Conservation (phyloP, 2,113 vertebrate species). For the Fregata magnificens region DNA sequence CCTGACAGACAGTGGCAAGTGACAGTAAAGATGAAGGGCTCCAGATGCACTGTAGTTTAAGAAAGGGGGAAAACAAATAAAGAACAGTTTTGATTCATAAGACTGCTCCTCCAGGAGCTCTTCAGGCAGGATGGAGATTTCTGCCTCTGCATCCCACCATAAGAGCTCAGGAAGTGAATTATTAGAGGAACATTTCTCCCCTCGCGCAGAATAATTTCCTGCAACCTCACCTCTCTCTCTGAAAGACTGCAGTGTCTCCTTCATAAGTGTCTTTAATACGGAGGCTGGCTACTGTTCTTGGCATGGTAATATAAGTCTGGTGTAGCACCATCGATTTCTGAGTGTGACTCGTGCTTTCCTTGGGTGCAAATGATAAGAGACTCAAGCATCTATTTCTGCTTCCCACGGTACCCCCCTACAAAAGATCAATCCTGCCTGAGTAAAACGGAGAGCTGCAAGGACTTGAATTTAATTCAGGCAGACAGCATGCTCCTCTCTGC, state of each 20-base stretch:
- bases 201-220: not conserved
- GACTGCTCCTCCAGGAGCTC: not conserved
- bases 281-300: not conserved
- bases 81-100: not conserved
- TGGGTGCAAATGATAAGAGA: not conserved
- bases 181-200: not conserved
- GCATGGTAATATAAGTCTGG: not conserved
- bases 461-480: not conserved
- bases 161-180: not conserved
- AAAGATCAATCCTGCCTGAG: not conserved
- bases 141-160: not conserved
- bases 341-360: not conserved
- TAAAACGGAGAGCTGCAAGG: not conserved
- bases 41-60: not conserved
- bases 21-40: not conserved
- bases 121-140: not conserved
- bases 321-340: not conserved
- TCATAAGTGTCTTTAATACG: not conserved
- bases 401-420: not conserved
- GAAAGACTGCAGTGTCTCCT: not conserved
- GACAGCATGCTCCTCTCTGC: not conserved
- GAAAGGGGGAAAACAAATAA: not conserved
- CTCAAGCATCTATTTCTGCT: not conserved
- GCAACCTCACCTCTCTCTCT: not conserved
- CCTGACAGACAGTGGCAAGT: not conserved